These are phyloP conservation scores for Rhinopithecus roxellana DNA, from an alignment of 2,113 vertebrate genomes.

Conservation along the genomic window DNA sequence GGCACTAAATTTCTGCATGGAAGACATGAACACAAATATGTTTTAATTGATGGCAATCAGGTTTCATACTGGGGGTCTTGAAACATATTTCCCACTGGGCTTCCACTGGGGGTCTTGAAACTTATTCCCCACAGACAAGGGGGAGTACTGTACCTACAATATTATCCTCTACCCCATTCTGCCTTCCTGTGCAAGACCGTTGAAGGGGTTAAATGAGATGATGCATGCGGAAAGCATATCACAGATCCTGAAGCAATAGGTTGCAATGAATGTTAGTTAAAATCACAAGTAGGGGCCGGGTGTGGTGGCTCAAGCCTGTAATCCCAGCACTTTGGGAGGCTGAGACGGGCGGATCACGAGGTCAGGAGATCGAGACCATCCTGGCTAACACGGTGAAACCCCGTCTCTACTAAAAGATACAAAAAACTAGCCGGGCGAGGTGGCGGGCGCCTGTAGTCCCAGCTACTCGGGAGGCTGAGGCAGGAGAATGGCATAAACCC, in stretches of 20 bases:
- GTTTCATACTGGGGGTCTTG: not conserved
- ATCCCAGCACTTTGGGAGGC: no score
- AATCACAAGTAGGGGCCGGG: no score
- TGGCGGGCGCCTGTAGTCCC: no score
- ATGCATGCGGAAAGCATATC: accelerated
- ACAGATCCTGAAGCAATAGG: not conserved
- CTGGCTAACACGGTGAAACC: no score
- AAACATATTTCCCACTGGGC: not conserved
- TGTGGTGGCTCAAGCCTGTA: no score
- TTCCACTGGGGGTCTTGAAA: not conserved
- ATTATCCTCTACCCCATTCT: accelerated
- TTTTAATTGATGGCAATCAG: not conserved
- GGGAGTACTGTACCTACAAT: accelerated
- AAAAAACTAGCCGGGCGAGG: no score
- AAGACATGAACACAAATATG: not conserved
- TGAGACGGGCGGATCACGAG: no score
- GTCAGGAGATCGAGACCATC: no score
- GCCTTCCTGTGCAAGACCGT: not conserved
- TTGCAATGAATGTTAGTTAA: not conserved
- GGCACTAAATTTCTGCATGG: not conserved
- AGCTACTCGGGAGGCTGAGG: no score
- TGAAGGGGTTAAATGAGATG: not conserved
- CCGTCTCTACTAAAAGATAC: no score
- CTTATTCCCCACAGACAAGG: not conserved
- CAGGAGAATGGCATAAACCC: no score